Evolutionary conservation across 2,797 vertebrate species (phyloP), one percentile per base, ranked within the genome.

Genomic region (Todus mexicanus): DNA sequence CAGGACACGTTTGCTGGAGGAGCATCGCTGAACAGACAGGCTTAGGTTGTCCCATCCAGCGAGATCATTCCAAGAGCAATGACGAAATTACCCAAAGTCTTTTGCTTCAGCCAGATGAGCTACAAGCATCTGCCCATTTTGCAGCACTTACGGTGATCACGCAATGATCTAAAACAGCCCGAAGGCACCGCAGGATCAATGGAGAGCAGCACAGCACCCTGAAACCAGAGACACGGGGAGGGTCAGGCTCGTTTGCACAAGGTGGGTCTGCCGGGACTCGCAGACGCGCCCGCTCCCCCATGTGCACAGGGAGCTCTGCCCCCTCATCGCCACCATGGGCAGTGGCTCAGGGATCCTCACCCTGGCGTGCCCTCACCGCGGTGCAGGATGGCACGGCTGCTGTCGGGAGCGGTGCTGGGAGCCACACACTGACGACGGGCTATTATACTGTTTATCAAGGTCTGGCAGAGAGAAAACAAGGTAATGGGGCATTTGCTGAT

Each of bases 401-500:
- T 1, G 3, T 7, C 0, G 2, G 48, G 43, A 54, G 10, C 1
- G 2, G 57, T 4, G 5, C 35, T 7, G 11, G 18, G 43, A 40
- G 76, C 93, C 69, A 2, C 0, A 2, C 2, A 3, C 10, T 7
- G 40, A 14, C 3, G 1, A 53, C 1, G 60, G 70, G 87, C 80
- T 57, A 43, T 66, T 71, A 3, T 3, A 4, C 19, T 51, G 42
- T 50, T 86, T 70, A 68, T 70, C 87, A 12, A 50, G 48, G 69
- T 16, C 76, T 88, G 59, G 40, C 3, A 3, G 76, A 64, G 82
- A 93, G 92, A 86, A 93, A 95, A 88, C 56, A 90, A 93, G 59
- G 48, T 91, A 88, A 90, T 73, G 74, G 94, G 86, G 71, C 94
- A 18, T 82, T 82, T 90, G 93, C 91, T 88, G 90, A 73, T 91